Conservation (phyloP, 2,797 vertebrate species). For the Lutjanus campechanus region DNA sequence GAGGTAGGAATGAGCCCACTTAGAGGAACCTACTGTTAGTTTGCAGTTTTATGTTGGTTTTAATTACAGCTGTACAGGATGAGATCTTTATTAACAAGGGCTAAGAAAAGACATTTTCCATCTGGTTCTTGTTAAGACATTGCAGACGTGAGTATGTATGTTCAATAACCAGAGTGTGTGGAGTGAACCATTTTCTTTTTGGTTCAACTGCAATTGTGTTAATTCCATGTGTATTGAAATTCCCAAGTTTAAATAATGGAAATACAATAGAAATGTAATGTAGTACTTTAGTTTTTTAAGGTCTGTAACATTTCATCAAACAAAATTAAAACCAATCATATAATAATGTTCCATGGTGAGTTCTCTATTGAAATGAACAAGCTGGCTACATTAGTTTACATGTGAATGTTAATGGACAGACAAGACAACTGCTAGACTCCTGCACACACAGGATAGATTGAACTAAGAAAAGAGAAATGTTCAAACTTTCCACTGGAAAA, state of each 20-base stretch:
- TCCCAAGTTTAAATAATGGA: not conserved
- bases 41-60: constrained; percentile 42
- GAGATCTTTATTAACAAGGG: constrained; percentile 26
- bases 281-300: not conserved
- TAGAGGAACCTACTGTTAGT: constrained; percentile 52
- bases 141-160: not conserved
- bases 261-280: not conserved
- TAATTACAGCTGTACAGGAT: constrained; percentile 19
- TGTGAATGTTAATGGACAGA: not conserved
- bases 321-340: not conserved
- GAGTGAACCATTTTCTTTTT: not conserved
- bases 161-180: constrained; percentile 8
- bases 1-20: constrained; percentile 86
- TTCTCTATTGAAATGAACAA: not conserved
- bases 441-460: not conserved
- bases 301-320: not conserved
- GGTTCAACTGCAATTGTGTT: not conserved
- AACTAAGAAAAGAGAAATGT: constrained; percentile 7
- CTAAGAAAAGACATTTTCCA: constrained; percentile 21
- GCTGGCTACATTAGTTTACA: not conserved
- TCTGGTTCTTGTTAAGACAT: constrained; percentile 25
- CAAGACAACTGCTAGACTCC: not conserved
- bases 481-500: constrained; percentile 11
- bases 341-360: not conserved
- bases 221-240: not conserved